A percentile compares a stretch with the other conserved stretches of the same genome.
These are phyloP conservation scores for Oligia strigilis DNA, from an alignment of 2,888 invertebrate species.

Conservation along the genomic window DNA sequence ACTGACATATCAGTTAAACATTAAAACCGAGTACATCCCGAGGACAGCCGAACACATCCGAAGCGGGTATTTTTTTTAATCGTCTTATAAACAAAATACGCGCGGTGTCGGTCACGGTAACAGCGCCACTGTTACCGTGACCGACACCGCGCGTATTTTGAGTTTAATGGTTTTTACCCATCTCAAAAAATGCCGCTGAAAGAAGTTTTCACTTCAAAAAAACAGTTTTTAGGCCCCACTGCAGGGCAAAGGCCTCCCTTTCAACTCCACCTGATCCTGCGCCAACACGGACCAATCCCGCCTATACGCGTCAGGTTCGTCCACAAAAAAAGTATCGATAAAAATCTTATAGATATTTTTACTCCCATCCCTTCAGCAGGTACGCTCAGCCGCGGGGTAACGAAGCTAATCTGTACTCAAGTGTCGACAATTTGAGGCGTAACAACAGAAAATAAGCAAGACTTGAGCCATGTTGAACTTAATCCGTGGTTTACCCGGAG, in stretches of 20 bases:
- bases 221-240: too few relatives aligned
- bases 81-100: too few relatives aligned
- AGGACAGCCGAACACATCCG: too few relatives aligned
- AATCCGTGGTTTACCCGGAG: slow-evolving; percentile 72
- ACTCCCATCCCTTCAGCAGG: slow-evolving; percentile 77
- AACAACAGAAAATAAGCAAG: slow-evolving; percentile 90
- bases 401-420: slow-evolving; percentile 90
- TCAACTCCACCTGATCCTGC: not conserved
- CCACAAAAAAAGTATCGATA: slow-evolving; percentile 17
- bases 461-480: slow-evolving; percentile 81
- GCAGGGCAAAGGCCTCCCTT: not conserved
- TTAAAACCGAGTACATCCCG: too few relatives aligned
- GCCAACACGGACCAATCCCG: not conserved
- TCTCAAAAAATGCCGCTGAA: too few relatives aligned
- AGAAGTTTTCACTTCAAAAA: too few relatives aligned
- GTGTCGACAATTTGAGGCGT: slow-evolving; percentile 90
- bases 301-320: not conserved
- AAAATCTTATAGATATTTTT: slow-evolving; percentile 62
- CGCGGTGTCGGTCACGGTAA: too few relatives aligned
- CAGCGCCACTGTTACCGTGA: too few relatives aligned
- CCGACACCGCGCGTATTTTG: too few relatives aligned
- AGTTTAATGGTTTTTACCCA: too few relatives aligned
- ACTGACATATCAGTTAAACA: too few relatives aligned
- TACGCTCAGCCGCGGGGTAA: slow-evolving; percentile 87
- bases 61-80: too few relatives aligned